These are phyloP conservation scores for Leptinotarsa juncta DNA, from an alignment of 2,888 invertebrate species.

Conservation along the genomic window DNA sequence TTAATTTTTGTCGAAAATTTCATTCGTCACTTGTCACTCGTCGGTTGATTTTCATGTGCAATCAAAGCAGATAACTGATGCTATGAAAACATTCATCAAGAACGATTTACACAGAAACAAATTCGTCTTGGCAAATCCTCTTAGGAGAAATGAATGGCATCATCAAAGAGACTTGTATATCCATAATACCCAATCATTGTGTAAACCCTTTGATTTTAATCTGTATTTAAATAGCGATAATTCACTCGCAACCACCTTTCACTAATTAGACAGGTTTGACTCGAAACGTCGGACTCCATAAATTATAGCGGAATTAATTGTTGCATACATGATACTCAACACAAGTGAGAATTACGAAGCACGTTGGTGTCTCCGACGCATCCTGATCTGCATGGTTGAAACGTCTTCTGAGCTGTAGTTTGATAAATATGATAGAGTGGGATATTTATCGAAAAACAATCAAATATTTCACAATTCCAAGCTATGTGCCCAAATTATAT, in stretches of 20 bases:
- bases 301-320: slow-evolving; percentile 44
- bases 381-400: slow-evolving; percentile 19
- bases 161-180: slow-evolving; percentile 28
- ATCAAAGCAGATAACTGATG: too few relatives aligned
- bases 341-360: slow-evolving; percentile 41
- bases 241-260: slow-evolving; percentile 39
- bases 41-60: too few relatives aligned
- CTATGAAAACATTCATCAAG: slow-evolving; percentile 14
- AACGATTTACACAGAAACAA: slow-evolving; percentile 4
- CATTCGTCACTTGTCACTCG: too few relatives aligned
- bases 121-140: slow-evolving; percentile 20
- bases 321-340: slow-evolving; percentile 38
- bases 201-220: slow-evolving; percentile 38
- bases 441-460: too few relatives aligned
- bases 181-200: slow-evolving; percentile 40
- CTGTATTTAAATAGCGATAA: slow-evolving; percentile 41
- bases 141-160: slow-evolving; percentile 19
- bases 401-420: background rate
- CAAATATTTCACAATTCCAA: too few relatives aligned
- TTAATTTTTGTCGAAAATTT: too few relatives aligned
- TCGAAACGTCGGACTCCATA: slow-evolving; percentile 18
- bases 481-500: too few relatives aligned
- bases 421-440: background rate
- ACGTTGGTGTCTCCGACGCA: slow-evolving; percentile 18
- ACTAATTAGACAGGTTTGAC: slow-evolving; percentile 41